Evolutionary conservation across 2,888 invertebrate species (phyloP).

Genomic region (Eupeodes luniger): DNA sequence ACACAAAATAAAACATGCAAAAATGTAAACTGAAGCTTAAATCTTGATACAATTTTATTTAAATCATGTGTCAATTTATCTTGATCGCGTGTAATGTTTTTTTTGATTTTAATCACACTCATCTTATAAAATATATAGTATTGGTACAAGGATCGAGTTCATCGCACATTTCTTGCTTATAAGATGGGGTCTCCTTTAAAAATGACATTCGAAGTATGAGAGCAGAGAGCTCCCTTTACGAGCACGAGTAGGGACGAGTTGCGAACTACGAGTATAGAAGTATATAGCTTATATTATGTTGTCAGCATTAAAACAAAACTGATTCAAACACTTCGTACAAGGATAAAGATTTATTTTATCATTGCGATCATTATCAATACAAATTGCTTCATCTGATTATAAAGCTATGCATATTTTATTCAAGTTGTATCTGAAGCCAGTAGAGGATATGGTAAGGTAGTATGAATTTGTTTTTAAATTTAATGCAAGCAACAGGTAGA

Average conservation of each 20-base stretch:
- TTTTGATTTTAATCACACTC: conserved; percentile 66
- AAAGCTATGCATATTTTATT: conserved; percentile 34
- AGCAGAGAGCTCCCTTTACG: no score
- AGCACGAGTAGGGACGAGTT: no score
- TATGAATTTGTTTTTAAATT: background rate
- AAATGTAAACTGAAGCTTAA: conserved; percentile 6
- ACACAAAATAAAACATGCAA: conserved; percentile 10
- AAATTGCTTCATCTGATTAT: conserved; percentile 68
- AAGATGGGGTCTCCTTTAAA: background rate
- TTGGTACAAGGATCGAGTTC: conserved; percentile 56
- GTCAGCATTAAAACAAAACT: conserved; percentile 22
- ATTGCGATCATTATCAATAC: conserved; percentile 70
- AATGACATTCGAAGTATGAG: conserved; percentile 27
- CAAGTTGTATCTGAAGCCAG: background rate
- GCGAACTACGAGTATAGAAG: no score
- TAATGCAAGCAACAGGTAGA: conserved; percentile 39
- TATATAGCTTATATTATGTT: conserved; percentile 1
- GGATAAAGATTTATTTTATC: conserved; percentile 74
- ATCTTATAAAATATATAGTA: background rate
- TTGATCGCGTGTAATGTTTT: conserved; percentile 67
- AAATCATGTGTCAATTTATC: conserved; percentile 69
- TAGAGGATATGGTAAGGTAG: no score
- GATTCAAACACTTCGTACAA: conserved; percentile 22
- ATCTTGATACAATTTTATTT: conserved; percentile 46
- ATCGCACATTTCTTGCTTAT: conserved; percentile 61